Evolutionary conservation across 2,888 invertebrate genomes (phyloP), one percentile per base, ranked within the genome.

Genomic region (Aproaerema taeniolella): DNA sequence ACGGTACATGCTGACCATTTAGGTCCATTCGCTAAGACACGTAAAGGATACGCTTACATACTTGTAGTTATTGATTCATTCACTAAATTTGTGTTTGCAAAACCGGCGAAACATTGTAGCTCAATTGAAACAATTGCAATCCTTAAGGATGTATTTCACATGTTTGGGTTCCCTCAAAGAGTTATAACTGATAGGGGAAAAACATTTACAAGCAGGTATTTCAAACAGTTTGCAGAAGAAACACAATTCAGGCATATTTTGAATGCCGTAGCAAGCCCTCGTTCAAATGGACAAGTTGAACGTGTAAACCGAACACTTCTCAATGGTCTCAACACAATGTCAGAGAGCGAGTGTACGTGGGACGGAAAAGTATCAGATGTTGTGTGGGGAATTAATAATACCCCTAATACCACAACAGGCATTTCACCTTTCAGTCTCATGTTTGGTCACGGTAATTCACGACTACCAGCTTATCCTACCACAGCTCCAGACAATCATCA

Each of bases 331-430:
- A 51, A 46, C 12, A 44, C 44, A 9, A 39, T 31, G 24, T 25
- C 45, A 1, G 39, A 41, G 3, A 43, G 37, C 5, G 47, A 52
- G 24, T 39, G 37, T 8, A 41, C 38, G 1, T 52, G 43, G 48
- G 49, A 50, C n/a, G 14, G 36, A 2, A 45, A 46, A 20, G 13
- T 50, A 12, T 2, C n/a, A 2, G 46, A 45, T 12, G 29, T 46
- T 10, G 30, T 45, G 0, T 47, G 46, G 49, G 39, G 51, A 7
- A 49, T 51, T 13, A 51, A 49, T 33, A 51, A 49, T 29, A 43
- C 47, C 4, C 37, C 33, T 2, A 36, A 44, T 30, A 2, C 39
- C 1, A 43, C 42, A 8, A 48, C 46, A 5, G 14, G 31, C 0
- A 24, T 34, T 17, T 8, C 50, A 8, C 50, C 47, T 9, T 44